Conservation (phyloP, 2,113 vertebrate species). For the Gobio gobio region DNA sequence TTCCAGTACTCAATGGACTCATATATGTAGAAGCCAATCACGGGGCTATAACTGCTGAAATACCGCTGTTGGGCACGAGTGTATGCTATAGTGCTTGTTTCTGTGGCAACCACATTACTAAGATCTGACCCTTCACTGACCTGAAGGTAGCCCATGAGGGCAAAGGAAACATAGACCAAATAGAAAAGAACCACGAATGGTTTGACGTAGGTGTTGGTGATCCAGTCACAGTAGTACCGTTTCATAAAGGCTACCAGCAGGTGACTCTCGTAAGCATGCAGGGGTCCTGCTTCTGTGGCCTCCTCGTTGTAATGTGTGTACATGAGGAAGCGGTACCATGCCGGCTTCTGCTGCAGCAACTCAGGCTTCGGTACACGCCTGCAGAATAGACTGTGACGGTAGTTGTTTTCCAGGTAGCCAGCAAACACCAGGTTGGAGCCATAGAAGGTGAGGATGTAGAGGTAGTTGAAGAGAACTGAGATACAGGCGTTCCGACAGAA, state of each 20-base stretch:
- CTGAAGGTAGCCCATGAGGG: constrained; percentile 99
- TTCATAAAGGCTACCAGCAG: constrained; percentile 95
- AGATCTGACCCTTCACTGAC: constrained; percentile 97
- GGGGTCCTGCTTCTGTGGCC: constrained; percentile 77
- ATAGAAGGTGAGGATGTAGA: constrained; percentile 98
- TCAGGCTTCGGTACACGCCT: constrained; percentile 94
- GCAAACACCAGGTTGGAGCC: constrained; percentile 97
- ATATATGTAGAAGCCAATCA: constrained; percentile 99
- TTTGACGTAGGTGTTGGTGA: constrained; percentile 99
- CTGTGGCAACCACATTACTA: constrained; percentile 93
- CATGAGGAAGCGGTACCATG: constrained; percentile 97
- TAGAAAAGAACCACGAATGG: constrained; percentile 99
- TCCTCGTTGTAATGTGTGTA: constrained; percentile 94
- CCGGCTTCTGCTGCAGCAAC: constrained; percentile 90
- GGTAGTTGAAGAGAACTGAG: constrained; percentile 93
- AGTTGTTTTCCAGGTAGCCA: constrained; percentile 97
- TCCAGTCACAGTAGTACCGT: constrained; percentile 98
- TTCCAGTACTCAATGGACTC: constrained; percentile 99
- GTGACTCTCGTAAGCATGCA: constrained; percentile 91
- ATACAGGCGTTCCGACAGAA: constrained; percentile 97
- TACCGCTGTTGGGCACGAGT: constrained; percentile 94
- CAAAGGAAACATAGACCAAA: constrained; percentile 99
- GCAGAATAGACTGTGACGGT: constrained; percentile 98
- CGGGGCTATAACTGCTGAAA: constrained; percentile 96
- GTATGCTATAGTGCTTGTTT: constrained; percentile 93